phyloP scores from a whole-genome alignment of 1,140 invertebrate genomes.

The Amphibalanus amphitrite region DNA sequence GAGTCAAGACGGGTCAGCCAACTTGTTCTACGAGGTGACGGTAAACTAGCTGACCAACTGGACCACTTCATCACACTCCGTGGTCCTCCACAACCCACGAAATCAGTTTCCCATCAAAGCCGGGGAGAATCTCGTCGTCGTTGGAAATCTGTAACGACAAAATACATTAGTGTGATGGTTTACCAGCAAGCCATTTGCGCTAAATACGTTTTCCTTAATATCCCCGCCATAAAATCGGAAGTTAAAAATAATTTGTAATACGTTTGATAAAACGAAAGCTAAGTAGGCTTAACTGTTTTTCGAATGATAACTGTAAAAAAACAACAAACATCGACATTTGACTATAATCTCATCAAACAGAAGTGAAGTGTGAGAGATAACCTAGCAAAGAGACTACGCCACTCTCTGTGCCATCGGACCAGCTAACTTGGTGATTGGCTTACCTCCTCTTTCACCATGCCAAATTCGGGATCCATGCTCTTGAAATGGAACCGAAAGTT shows the following conservation, averaged over 20 bases:
- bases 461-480: conserved; percentile 34
- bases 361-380: conserved; percentile 1
- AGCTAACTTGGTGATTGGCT: background rate
- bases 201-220: too few relatives aligned
- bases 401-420: too few relatives aligned
- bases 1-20: too few relatives aligned
- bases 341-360: background rate
- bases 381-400: background rate
- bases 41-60: too few relatives aligned
- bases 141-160: conserved; percentile 24
- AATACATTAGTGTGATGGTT: too few relatives aligned
- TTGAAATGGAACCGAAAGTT: conserved; percentile 34
- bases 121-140: conserved; percentile 31
- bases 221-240: too few relatives aligned
- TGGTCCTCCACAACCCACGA: conserved; percentile 32
- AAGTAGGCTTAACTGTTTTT: background rate
- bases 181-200: too few relatives aligned
- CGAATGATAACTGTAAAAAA: background rate
- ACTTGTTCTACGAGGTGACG: too few relatives aligned
- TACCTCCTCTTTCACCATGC: conserved; percentile 36
- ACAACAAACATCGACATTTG: background rate
- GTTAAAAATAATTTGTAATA: background rate
- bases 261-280: background rate
- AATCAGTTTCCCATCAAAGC: conserved; percentile 34
- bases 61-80: too few relatives aligned